Base-by-base conservation (phyloP, 2,888 invertebrate genomes). In the Yponomeuta malinellus region DNA sequence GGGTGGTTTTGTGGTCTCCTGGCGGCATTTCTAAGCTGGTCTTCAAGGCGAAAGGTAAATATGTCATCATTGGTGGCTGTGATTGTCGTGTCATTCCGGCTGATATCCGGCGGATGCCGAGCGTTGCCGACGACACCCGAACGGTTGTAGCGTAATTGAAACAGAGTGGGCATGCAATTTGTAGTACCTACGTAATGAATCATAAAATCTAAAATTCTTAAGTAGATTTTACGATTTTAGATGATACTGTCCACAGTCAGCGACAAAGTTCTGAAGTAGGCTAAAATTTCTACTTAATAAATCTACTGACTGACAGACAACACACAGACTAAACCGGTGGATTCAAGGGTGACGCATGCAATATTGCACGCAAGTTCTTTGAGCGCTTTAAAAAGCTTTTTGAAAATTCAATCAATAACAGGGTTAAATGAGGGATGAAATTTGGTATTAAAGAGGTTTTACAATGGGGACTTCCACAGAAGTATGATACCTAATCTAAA, bases 51-150 rank as follows among this genome's bases (percentile, higher is more conserved):
- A 59, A 59, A 59, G 52, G 15, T 90, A 88, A 89, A 91, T 85
- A 78, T 89, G 89, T 92, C 91, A 83, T 87, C 90, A 78, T 78
- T 76, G 81, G 87, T 78, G 76, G 79, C 77, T 84, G 80, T 85
- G 86, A 86, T 31, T 31, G 52, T 12, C 68, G 68, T 77, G 81
- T 83, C 84, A 86, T 80, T 82, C 81, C 82, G 86, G 79, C 79
- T 83, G 83, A 89, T 90, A 89, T 91, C 91, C 91, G 90, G 78
- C 90, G 91, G 91, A 92, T 86, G 88, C 83, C 84, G 78, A 74
- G 77, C 79, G 79, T 29, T 43, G 52, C 52, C 29, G 29, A 77
- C 79, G 79, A 81, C 81, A 76, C 78, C 67, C 67, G 37, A 76
- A 76, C 78, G 79, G 82, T 43, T 83, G 83, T 86, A 85, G 85